Evolutionary conservation across 2,797 vertebrate species (phyloP).

Genomic region (Chaenodraco wilsoni): DNA sequence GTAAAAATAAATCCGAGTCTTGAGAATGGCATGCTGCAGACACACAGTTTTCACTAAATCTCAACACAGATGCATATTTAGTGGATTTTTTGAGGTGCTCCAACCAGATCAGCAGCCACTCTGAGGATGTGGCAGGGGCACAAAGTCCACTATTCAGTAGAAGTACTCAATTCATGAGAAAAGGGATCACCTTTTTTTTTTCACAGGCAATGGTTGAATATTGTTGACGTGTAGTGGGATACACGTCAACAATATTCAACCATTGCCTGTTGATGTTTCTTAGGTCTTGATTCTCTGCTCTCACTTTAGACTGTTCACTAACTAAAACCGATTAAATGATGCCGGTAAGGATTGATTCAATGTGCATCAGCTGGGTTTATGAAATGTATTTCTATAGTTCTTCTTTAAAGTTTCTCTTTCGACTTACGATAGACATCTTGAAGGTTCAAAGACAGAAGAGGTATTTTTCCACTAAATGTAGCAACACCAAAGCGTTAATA

Average conservation of each 20-base stretch:
- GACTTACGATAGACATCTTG: neutral
- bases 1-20: neutral
- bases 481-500: neutral
- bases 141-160: conserved; percentile 4
- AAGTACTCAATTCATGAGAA: conserved; percentile 7
- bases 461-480: too few relatives aligned
- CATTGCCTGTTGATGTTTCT: conserved; percentile 8
- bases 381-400: neutral
- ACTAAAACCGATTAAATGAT: neutral
- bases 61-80: conserved; percentile 51
- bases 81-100: conserved; percentile 60
- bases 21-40: conserved; percentile 23
- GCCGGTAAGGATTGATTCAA: neutral
- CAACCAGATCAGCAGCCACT: conserved; percentile 47
- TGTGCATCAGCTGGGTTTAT: neutral
- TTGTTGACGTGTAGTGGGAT: too few relatives aligned
- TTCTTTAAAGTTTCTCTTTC: neutral
- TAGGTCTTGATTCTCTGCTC: neutral
- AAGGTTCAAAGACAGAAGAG: neutral
- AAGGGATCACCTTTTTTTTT: neutral
- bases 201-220: too few relatives aligned
- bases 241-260: neutral
- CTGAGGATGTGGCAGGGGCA: conserved; percentile 52
- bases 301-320: neutral
- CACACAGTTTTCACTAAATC: conserved; percentile 36